Evolutionary conservation across 1,140 invertebrate genomes (phyloP).

Genomic region (Ladona fulva): DNA sequence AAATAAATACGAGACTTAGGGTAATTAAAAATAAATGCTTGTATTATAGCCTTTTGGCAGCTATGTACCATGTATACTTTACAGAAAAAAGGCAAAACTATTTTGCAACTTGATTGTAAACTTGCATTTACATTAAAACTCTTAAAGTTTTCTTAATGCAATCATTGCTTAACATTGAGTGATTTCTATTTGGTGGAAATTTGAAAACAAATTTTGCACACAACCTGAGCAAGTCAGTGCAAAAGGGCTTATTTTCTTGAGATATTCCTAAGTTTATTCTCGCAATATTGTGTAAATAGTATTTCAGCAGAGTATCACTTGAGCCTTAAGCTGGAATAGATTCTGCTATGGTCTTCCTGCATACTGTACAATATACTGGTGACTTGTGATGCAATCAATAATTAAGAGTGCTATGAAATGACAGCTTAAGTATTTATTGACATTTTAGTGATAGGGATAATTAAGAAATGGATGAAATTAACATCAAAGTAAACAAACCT

Average conservation of each 20-base stretch:
- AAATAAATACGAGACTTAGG: too few relatives aligned
- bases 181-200: neutral
- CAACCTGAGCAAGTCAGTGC: too few relatives aligned
- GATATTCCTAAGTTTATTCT: neutral
- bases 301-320: neutral
- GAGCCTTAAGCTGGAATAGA: neutral
- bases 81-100: neutral
- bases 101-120: neutral
- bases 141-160: too few relatives aligned
- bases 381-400: neutral
- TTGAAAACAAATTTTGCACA: too few relatives aligned
- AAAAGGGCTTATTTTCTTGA: neutral
- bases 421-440: neutral
- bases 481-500: neutral
- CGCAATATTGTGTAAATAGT: neutral
- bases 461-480: neutral
- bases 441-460: neutral
- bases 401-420: neutral
- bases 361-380: neutral
- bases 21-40: too few relatives aligned
- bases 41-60: neutral
- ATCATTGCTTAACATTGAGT: neutral
- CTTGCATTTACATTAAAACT: too few relatives aligned
- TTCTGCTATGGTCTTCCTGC: conserved; percentile 3
- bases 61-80: conserved; percentile 10